Base-by-base conservation (phyloP, 2,888 invertebrate genomes). In the Xylota segnis region DNA sequence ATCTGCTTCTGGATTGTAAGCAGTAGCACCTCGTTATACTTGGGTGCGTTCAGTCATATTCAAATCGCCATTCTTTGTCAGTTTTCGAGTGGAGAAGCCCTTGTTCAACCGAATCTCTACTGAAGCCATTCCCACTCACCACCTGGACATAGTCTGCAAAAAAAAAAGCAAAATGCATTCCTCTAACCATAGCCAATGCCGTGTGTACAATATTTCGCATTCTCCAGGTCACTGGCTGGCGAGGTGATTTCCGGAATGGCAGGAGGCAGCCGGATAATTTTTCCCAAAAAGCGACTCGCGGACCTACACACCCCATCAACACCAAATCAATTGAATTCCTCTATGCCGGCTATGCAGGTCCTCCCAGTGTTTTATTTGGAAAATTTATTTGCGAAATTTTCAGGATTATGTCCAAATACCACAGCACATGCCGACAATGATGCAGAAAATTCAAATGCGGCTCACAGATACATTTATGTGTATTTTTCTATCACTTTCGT, bases 151-250 rank as follows among this genome's bases (percentile, higher is more conserved):
- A 23, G 5, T 27, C 23, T 12, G 12, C 10, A 12, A 50, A 50
- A 10, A 50, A 27, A 9, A 50, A 29, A 52, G n/a, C n/a, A n/a
- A 52, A 56, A 18, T 32, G 1, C 14, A 32, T 40, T 16, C 12
- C 23, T 10, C 65, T 9, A 16, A 2, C 14, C 29, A 40, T 9
- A 16, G 3, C 14, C 29, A 40, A 18, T 23, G 27, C 47, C 56
- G 34, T n/a, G 34, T n/a, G 27, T 45, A 32, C 47, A 63, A 65
- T 58, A 66, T 47, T 81, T 75, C 45, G 68, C 75, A 75, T 81
- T 81, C 75, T 68, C 59, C 68, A 81, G 37, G 47, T 45, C 61
- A 75, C 54, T 68, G 43, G 34, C 34, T 63, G 43, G 34, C 43
- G 32, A 43, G n/a, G 32, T 54, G 50, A 59, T 59, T 81, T 6